A percentile compares a stretch with the other conserved stretches of the same genome.
Conservation (phyloP, 2,113 vertebrate species). For the Orcinus orca region DNA sequence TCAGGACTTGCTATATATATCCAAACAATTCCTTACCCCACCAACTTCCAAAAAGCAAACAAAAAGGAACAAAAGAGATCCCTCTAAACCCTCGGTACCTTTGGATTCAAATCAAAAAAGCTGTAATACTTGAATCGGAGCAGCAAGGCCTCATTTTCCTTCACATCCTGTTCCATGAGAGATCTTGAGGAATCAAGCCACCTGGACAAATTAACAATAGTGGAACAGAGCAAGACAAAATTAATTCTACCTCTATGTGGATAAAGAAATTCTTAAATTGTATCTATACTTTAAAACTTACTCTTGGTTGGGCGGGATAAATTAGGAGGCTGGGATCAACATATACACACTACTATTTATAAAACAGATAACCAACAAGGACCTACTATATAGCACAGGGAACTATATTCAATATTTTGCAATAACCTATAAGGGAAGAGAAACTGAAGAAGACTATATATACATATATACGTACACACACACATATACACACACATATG, state of each 20-base stretch:
- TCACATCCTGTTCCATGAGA: slow-evolving; percentile 99
- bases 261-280: not conserved
- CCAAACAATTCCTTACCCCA: not conserved
- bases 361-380: not conserved
- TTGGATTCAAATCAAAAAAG: slow-evolving; percentile 99
- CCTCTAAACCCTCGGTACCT: slow-evolving; percentile 85
- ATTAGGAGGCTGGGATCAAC: not conserved
- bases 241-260: not conserved
- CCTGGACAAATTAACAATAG: slow-evolving; percentile 77
- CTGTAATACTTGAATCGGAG: slow-evolving; percentile 99
- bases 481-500: not conserved
- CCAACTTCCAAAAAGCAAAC: slow-evolving; percentile 5
- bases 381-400: not conserved
- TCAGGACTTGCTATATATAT: not conserved
- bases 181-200: slow-evolving; percentile 98
- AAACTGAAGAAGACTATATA: no score
- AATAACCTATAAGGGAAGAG: no score
- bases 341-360: not conserved
- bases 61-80: not conserved
- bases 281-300: slow-evolving; percentile 80
- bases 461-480: not conserved
- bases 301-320: slow-evolving; percentile 89
- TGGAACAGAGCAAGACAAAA: not conserved
- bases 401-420: not conserved
- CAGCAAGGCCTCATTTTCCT: slow-evolving; percentile 97